Evolutionary conservation across 2,888 invertebrate species (phyloP).

Genomic region (Cacoxenus indagator): DNA sequence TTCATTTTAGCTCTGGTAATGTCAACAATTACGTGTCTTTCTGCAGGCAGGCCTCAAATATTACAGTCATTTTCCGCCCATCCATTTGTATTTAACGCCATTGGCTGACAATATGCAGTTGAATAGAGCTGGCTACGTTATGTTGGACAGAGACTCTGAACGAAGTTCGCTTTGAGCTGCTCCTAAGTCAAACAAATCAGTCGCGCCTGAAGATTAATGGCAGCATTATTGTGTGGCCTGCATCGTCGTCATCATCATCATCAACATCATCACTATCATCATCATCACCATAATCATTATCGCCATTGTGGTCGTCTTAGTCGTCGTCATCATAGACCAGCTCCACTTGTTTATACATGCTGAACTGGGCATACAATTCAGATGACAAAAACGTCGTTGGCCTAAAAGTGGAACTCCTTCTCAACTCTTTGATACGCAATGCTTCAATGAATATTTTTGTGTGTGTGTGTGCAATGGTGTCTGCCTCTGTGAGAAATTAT

Average conservation of each 20-base stretch:
- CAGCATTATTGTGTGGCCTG: conserved; percentile 67
- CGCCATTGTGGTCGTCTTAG: conserved; percentile 52
- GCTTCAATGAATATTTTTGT: neutral
- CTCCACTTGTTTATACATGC: conserved; percentile 29
- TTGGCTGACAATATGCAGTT: neutral
- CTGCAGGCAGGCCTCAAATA: too few species aligned
- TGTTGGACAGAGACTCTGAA: conserved; percentile 26
- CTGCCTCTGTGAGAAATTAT: conserved; percentile 41
- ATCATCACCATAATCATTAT: conserved; percentile 43
- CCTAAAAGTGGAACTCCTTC: conserved; percentile 9
- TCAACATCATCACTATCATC: conserved; percentile 31
- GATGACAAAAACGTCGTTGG: conserved; percentile 22
- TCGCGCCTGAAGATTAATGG: conserved; percentile 69
- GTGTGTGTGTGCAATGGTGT: neutral
- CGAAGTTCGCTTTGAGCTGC: conserved; percentile 52
- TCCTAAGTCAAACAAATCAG: conserved; percentile 69
- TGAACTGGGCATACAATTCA: neutral
- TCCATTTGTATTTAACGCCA: too few species aligned
- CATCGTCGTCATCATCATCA: conserved; percentile 38
- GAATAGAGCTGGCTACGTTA: neutral
- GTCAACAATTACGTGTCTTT: too few species aligned
- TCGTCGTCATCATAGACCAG: conserved; percentile 32
- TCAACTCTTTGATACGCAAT: conserved; percentile 17
- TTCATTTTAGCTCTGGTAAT: neutral
- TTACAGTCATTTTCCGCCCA: too few species aligned